Percentiles rank a stretch among this genome's conserved stretches.
phyloP scores from a whole-genome alignment of 2,888 invertebrate species.

The Crioceris asparagi region DNA sequence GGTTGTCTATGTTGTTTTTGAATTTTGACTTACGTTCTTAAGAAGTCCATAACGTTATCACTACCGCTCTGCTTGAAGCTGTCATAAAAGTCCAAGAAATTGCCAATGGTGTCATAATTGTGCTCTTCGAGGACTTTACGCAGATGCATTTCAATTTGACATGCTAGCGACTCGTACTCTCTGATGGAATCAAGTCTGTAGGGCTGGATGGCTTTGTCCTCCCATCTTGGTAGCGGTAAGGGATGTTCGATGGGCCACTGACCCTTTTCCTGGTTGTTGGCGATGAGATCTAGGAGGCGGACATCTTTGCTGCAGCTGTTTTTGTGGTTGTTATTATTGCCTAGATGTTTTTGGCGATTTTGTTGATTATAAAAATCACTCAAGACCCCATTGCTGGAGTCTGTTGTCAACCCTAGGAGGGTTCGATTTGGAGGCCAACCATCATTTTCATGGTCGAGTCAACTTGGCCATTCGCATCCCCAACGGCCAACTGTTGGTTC shows the following conservation, averaged over 20 bases:
- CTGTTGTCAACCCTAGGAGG: slow-evolving; percentile 27
- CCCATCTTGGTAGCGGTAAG: slow-evolving; percentile 69
- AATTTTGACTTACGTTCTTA: slow-evolving; percentile 42
- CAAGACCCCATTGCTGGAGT: slow-evolving; percentile 18
- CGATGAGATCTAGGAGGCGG: slow-evolving; percentile 24
- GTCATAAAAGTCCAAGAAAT: slow-evolving; percentile 62
- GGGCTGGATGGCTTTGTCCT: slow-evolving; percentile 37
- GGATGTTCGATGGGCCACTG: slow-evolving; percentile 60
- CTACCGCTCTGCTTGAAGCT: slow-evolving; percentile 52
- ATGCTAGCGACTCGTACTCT: slow-evolving; percentile 70
- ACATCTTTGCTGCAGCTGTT: slow-evolving; percentile 9
- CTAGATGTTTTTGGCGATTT: no score
- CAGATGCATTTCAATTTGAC: slow-evolving; percentile 66
- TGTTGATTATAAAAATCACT: no score
- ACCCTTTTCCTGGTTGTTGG: slow-evolving; percentile 39
- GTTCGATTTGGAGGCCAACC: slow-evolving; percentile 37
- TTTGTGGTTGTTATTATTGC: slow-evolving; percentile 8
- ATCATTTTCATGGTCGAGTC: slow-evolving; percentile 90
- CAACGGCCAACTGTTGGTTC: slow-evolving; percentile 80
- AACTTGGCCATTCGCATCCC: slow-evolving; percentile 96
- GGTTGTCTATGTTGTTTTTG: not conserved
- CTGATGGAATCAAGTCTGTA: slow-evolving; percentile 44
- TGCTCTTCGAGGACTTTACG: slow-evolving; percentile 72
- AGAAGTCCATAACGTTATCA: slow-evolving; percentile 58
- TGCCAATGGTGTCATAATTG: slow-evolving; percentile 82